These are phyloP conservation scores for Dryadula phaetusa DNA, from an alignment of 2,888 invertebrate species.

Conservation along the genomic window DNA sequence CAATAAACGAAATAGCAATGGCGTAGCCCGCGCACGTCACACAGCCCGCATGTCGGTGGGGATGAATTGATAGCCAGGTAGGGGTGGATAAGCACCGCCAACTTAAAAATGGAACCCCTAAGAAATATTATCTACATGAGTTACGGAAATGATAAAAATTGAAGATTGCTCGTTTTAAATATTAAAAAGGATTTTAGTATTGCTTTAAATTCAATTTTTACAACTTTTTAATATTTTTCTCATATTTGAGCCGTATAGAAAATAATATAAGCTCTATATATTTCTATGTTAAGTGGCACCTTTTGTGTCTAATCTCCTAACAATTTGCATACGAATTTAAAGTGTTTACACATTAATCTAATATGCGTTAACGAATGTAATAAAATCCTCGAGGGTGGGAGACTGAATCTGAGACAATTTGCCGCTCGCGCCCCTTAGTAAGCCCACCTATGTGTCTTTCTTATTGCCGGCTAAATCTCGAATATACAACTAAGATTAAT, in stretches of 20 bases:
- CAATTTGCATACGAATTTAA: slow-evolving; percentile 72
- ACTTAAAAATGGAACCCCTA: slow-evolving; percentile 58
- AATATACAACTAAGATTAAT: slow-evolving; percentile 84
- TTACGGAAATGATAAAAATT: slow-evolving; percentile 27
- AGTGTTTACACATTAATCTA: slow-evolving; percentile 76
- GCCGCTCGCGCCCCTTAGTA: slow-evolving; percentile 73
- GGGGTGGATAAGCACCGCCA: slow-evolving; percentile 56
- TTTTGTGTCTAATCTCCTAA: slow-evolving; percentile 50
- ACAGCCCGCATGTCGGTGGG: slow-evolving; percentile 64
- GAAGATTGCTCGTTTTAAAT: slow-evolving; percentile 1
- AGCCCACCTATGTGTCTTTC: slow-evolving; percentile 84
- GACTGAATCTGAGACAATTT: slow-evolving; percentile 82
- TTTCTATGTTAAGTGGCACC: neutral
- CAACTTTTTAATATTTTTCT: neutral
- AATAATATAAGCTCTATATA: neutral
- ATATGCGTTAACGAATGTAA: slow-evolving; percentile 82
- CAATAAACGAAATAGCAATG: slow-evolving; percentile 59
- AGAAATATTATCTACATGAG: slow-evolving; percentile 33
- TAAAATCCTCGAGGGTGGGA: slow-evolving; percentile 70
- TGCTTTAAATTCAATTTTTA: neutral
- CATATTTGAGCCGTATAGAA: neutral
- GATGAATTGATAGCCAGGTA: slow-evolving; percentile 77
- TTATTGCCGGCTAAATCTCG: slow-evolving; percentile 83
- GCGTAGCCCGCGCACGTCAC: slow-evolving; percentile 61
- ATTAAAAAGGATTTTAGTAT: neutral